These are phyloP conservation scores for Ranitomeya imitator DNA, from an alignment of 2,113 vertebrate species.

Conservation along the genomic window DNA sequence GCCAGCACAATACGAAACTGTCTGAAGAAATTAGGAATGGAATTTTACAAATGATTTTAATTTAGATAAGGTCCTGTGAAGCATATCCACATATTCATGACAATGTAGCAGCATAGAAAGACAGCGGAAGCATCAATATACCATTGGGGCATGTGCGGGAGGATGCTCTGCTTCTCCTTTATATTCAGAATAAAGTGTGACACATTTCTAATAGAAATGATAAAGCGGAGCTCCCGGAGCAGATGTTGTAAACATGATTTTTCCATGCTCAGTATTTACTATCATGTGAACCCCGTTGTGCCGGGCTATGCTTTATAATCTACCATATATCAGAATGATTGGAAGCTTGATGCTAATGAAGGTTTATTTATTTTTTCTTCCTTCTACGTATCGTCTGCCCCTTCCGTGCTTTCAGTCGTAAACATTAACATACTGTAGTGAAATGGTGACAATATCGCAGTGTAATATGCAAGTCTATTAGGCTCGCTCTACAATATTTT, in stretches of 20 bases:
- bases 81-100: constrained; percentile 45
- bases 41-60: constrained; percentile 38
- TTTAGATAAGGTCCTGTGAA: constrained; percentile 43
- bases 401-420: background rate
- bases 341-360: constrained; percentile 46
- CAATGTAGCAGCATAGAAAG: constrained; percentile 22
- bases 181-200: constrained; percentile 48
- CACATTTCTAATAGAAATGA: constrained; percentile 53
- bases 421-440: constrained; percentile 3
- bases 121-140: background rate
- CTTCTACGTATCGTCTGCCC: background rate
- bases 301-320: constrained; percentile 36
- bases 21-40: constrained; percentile 20
- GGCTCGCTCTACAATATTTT: background rate
- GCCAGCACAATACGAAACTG: constrained; percentile 14
- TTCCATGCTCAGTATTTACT: constrained; percentile 32
- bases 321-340: constrained; percentile 48
- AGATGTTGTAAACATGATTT: constrained; percentile 52
- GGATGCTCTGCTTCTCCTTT: background rate
- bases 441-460: background rate
- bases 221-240: constrained; percentile 36
- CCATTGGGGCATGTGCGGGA: background rate
- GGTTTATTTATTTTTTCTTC: background rate
- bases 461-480: background rate
- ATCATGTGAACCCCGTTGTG: constrained; percentile 28